Evolutionary conservation across 2,888 invertebrate species (phyloP).

Genomic region (Lacanobia oleracea): DNA sequence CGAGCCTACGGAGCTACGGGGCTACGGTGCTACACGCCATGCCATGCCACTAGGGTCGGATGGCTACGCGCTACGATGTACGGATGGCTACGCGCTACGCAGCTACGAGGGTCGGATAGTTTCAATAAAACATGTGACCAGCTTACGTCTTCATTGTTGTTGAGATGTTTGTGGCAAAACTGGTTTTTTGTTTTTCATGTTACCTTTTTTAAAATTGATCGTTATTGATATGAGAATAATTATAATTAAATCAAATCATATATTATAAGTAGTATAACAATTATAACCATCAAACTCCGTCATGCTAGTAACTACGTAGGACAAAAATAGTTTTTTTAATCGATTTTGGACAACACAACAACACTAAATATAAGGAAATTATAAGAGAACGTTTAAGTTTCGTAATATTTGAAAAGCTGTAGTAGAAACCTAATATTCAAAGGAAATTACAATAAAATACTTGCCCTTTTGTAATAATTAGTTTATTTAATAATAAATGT

Average conservation of each 20-base stretch:
- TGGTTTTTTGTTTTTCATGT: background rate
- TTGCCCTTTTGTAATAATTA: slow-evolving; percentile 68
- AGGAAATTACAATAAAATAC: slow-evolving; percentile 44
- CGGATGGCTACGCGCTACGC: slow-evolving; percentile 1
- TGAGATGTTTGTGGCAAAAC: background rate
- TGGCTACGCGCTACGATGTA: slow-evolving; percentile 7
- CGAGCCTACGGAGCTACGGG: slow-evolving; percentile 5
- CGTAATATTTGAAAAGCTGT: no score
- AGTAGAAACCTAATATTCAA: background rate
- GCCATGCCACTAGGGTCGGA: background rate
- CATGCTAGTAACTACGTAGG: no score
- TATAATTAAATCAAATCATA: no score
- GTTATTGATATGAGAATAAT: background rate
- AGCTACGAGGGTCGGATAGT: slow-evolving; percentile 13
- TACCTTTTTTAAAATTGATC: no score
- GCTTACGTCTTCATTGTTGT: slow-evolving; percentile 20
- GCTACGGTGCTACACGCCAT: slow-evolving; percentile 27
- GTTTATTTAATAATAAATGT: slow-evolving; percentile 82
- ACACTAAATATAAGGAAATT: no score
- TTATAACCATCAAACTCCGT: background rate
- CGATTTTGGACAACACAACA: no score
- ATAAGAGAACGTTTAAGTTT: no score
- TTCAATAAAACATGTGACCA: slow-evolving; percentile 27
- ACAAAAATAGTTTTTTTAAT: no score
- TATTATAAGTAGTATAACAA: no score